Evolutionary conservation across 2,113 vertebrate species (phyloP), one percentile per base, ranked within the genome.

Genomic region (Strix aluco): DNA sequence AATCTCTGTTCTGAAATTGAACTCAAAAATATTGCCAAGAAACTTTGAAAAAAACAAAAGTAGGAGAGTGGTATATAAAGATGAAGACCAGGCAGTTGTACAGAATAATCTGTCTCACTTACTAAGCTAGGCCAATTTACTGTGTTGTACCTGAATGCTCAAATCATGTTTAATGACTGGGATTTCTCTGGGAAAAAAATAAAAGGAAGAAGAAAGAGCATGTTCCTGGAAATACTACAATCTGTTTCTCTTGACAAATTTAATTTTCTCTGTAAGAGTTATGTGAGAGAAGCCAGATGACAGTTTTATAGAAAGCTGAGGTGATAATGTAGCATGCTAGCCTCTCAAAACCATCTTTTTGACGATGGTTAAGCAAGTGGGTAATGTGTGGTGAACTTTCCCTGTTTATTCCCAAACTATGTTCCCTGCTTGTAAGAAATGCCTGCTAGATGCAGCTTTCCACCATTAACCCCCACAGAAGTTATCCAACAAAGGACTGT

Each of bases 161-260:
- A 95, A 92, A 95, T 77, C 49, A 71, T 65, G n/a, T 92, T 94
- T 96, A 94, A 97, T 84, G 77, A 96, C 78, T 74, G 74, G 67
- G 61, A 91, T 93, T 93, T 94, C 82, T 84, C n/a, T 36, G 15
- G 89, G 49, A 21, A 10, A 51, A 86, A 81, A 75, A 69, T 15
- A 59, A 59, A 83, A 29, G 34, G 2, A 66, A 85, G 54, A 94
- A 89, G 38, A 91, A 73, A 67, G 34, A 74, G 36, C 55, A 71
- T 38, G 16, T 81, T 92, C 81, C 62, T 94, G 72, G 86, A 96
- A 96, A 94, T 67, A 73, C 47, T 54, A 67, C 71, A 86, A 47
- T 70, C 69, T 81, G 63, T 94, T 96, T 96, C 81, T 90, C 90
- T 71, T 46, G 61, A 79, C 69, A 92, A 92, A 84, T 91, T 80